Percentiles rank a stretch among this genome's conserved stretches.
Conservation (phyloP, 2,797 vertebrate genomes). For the Limnodromus scolopaceus region DNA sequence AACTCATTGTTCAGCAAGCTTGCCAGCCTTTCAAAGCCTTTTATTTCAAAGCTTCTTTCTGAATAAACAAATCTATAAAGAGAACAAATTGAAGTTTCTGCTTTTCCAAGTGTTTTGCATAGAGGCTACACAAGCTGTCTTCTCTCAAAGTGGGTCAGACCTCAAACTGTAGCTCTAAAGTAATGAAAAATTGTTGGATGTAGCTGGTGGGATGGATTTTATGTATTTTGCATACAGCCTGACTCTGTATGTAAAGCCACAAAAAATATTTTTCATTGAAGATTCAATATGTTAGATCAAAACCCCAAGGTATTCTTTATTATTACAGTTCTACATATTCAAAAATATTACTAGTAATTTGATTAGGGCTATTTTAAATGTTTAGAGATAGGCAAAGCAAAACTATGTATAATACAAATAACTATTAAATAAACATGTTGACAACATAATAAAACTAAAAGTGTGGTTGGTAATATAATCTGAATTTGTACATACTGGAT, state of each 20-base stretch:
- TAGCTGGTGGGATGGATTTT: background rate
- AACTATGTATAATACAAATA: background rate
- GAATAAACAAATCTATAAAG: constrained; percentile 63
- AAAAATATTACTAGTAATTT: background rate
- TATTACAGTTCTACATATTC: background rate
- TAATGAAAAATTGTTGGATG: background rate
- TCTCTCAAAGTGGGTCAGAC: constrained; percentile 24
- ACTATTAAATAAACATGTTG: background rate
- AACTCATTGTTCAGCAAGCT: constrained; percentile 44
- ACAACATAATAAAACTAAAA: background rate
- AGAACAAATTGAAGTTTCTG: background rate
- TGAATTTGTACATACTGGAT: background rate
- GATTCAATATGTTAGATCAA: background rate
- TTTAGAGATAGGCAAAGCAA: background rate
- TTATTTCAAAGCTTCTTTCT: constrained; percentile 42
- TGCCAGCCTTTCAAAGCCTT: constrained; percentile 51
- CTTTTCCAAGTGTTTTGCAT: background rate
- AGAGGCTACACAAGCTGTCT: background rate
- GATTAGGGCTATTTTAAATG: background rate
- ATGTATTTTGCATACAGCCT: background rate
- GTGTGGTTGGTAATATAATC: background rate
- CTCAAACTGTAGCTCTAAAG: constrained; percentile 15
- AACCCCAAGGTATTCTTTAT: background rate
- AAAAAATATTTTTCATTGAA: background rate
- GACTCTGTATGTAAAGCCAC: background rate